Percentiles rank a stretch among this genome's conserved stretches.
Conservation (phyloP, 2,797 vertebrate genomes). For the Anguilla megastoma region DNA sequence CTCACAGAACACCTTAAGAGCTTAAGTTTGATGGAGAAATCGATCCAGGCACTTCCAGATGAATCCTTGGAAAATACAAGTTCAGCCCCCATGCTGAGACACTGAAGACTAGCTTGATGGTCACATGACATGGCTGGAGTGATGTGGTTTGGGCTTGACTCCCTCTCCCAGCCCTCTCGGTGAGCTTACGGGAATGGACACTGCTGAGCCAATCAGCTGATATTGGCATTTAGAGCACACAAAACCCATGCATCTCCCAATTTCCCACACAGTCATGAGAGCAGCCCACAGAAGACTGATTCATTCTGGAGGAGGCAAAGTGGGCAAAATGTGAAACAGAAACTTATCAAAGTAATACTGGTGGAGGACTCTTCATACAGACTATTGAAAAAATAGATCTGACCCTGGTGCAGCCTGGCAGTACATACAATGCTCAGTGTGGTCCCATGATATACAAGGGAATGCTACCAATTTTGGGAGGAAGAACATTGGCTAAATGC, state of each 20-base stretch:
- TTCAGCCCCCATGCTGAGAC: background rate
- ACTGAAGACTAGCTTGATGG: background rate
- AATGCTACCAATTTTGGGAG: background rate
- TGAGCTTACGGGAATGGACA: background rate
- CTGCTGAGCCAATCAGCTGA: background rate
- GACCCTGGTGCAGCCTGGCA: background rate
- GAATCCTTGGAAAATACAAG: background rate
- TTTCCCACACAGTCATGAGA: background rate
- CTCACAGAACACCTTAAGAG: background rate
- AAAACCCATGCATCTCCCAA: background rate
- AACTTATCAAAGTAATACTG: background rate
- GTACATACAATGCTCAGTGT: background rate
- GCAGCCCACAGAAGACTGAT: background rate
- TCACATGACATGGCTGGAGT: background rate
- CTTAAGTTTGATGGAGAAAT: background rate
- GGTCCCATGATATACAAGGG: background rate
- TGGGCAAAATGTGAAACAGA: background rate
- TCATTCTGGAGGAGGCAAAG: background rate
- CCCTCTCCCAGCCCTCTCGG: background rate
- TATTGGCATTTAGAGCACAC: background rate
- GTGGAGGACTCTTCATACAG: background rate
- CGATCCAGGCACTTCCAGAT: background rate
- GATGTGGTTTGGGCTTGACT: background rate
- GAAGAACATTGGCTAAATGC: background rate
- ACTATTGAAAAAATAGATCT: background rate